Base-by-base conservation (phyloP, 2,797 vertebrate species). In the Mus caroli region DNA sequence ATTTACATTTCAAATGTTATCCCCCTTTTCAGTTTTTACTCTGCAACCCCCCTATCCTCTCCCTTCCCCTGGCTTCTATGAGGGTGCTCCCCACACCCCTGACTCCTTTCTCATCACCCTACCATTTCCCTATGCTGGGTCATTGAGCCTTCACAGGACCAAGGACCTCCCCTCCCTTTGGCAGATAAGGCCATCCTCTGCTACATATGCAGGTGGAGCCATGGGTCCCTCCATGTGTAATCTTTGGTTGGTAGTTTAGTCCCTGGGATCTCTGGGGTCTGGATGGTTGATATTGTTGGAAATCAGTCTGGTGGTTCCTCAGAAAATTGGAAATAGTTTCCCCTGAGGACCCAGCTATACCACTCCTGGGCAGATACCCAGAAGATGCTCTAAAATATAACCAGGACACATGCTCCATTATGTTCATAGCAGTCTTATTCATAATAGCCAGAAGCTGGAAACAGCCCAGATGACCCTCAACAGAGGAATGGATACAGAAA, bases 71-170 rank as follows among this genome's bases (percentile, higher is more conserved):
- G 6, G 0, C 67, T 69, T 69, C 17, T 69, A 19, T n/a, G 5
- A 69, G 67, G 15, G 15, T n/a, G 7, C 17, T 19, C 34, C 64
- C 64, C 31, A 22, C 1, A 58, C 6, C 6, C 67, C 15, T 6
- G 0, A 69, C 31, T 19, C 2, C 67, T n/a, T 0, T 5, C 15
- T 69, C 34, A 69, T 3, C 1, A 0, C 28, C n/a, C 34, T 69
- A 69, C 15, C 67, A n/a, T 69, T 19, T 34, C 7, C 34, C 7
- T n/a, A 69, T 69, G 15, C 34, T 69, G 7, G 17, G 15, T 7
- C 17, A 69, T 69, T 19, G 7, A n/a, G 34, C 34, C 67, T 69
- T 69, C 34, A 19, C 14, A 69, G 67, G 34, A n/a, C 34, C 17
- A 20, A 69, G 17, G 17, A 4, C 6, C 7, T 69, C 17, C 67